Evolutionary conservation across 53 echinoderm and acorn worm species (phyloP), one percentile per base, ranked within the genome.

Genomic region (Echinarachnius parma): DNA sequence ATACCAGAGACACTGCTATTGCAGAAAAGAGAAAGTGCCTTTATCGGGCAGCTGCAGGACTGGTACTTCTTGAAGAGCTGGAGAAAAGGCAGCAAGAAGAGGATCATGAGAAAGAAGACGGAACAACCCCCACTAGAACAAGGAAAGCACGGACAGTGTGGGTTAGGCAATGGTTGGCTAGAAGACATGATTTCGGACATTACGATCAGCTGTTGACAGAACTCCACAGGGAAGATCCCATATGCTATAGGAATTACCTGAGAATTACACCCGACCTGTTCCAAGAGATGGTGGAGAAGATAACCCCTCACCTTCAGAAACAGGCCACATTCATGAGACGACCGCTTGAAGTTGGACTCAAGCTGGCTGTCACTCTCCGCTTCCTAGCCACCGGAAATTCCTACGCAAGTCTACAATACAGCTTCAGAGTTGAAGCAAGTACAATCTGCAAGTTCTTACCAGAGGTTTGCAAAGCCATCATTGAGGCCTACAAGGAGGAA

Each of bases 21-120:
- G 75, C 75, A 75, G 55, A 31, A 58, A 75, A 75, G 75, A 75
- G 58, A 75, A 75, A 58, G 58, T 75, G 75, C 75, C 75, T 75
- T 57, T 57, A 75, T 58, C 55, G n/a, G 46, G 45, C 45, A 65
- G 39, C 65, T 65, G 65, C 65, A n/a, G n/a, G n/a, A 42, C 65
- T 65, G 44, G 65, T 46, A 42, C 37, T 65, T 65, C 44, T 42
- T 65, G 65, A 65, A 77, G 77, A 77, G 31, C 61, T 66, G 66
- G 37, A 53, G 79, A 78, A 78, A 78, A 78, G 50, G 79, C 34
- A 49, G 61, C 59, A 80, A 68, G 80, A 80, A 42, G 80, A 27
- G 69, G 71, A n/a, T n/a, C n/a, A n/a, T n/a, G 69, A 80, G 69
- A 59, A 68, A 47, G 46, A 60, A 68, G 80, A 69, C 57, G 50